Evolutionary conservation across 2,888 invertebrate species (phyloP), one percentile per base, ranked within the genome.

Genomic region (Platerodrilus igneus): DNA sequence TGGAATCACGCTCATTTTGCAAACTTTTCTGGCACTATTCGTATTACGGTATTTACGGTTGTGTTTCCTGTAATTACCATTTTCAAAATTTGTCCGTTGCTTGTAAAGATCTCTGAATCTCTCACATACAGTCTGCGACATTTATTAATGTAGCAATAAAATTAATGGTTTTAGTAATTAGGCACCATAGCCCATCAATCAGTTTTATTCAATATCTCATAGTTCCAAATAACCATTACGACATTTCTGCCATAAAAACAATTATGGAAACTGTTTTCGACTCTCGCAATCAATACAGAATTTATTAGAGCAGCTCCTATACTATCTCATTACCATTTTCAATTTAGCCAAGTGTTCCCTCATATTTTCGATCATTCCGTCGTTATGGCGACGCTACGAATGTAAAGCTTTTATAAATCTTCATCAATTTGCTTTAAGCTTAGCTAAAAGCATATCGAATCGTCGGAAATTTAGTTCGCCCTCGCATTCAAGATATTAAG

Each of bases 281-380:
- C n/a, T n/a, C n/a, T n/a, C n/a, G n/a, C n/a, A n/a, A 52, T 47
- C 48, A 38, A 43, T 41, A 42, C 37, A 50, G 55, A 61, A 64
- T 63, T 63, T 65, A 64, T 65, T 57, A 58, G 55, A 59, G 52
- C 50, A 56, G 57, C 60, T 55, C 53, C 57, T 54, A n/a, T n/a
- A n/a, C n/a, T n/a, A 59, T 61, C 62, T 63, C 62, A 64, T 65
- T 65, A 64, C 64, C 64, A 65, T 65, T 65, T 65, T 63, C 64
- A 65, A 65, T 65, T 64, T 63, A 52, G 59, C 55, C 53, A 56
- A 64, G 64, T 64, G 64, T 62, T 63, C 55, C 56, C 58, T 58
- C 60, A 57, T 58, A 60, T 55, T 58, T 48, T 43, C 53, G 48
- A 59, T 59, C 55, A 56, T 58, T 59, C 51, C 50, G 53, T 51